These are phyloP conservation scores for Oreochromis mossambicus DNA, from an alignment of 2,797 vertebrate genomes.

Conservation along the genomic window DNA sequence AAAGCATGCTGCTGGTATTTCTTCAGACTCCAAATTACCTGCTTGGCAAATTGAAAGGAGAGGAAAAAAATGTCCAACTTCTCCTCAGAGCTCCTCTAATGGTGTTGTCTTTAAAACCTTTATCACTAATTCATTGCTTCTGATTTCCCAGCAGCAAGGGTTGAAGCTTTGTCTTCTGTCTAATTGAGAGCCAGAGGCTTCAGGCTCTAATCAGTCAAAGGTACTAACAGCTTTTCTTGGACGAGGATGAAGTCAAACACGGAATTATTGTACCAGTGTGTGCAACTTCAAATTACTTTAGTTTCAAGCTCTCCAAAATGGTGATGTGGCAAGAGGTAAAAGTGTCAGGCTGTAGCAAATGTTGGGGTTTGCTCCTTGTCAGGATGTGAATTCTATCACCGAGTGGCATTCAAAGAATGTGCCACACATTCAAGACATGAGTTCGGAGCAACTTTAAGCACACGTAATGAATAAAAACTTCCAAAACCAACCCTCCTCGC, in stretches of 20 bases:
- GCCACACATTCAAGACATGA: background rate
- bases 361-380: background rate
- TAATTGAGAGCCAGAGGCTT: conserved; percentile 45
- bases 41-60: conserved; percentile 25
- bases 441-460: background rate
- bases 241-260: conserved; percentile 33
- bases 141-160: conserved; percentile 37
- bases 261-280: conserved; percentile 20
- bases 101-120: conserved; percentile 59
- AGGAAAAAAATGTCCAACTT: conserved; percentile 3
- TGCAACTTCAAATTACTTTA: conserved; percentile 39
- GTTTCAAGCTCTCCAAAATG: conserved; percentile 21
- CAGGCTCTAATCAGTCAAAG: conserved; percentile 47
- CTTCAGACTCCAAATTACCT: conserved; percentile 29
- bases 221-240: conserved; percentile 27
- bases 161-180: conserved; percentile 49
- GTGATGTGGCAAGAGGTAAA: conserved; percentile 25
- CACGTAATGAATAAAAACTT: background rate
- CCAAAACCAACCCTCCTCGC: background rate
- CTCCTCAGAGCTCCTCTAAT: conserved; percentile 36
- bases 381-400: conserved; percentile 8
- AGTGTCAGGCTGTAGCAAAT: conserved; percentile 36
- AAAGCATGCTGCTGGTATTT: conserved; percentile 17
- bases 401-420: background rate
- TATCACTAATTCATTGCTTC: conserved; percentile 65